Evolutionary conservation across 2,888 invertebrate species (phyloP), one percentile per base, ranked within the genome.

Genomic region (Scelioninae gen. 1): DNA sequence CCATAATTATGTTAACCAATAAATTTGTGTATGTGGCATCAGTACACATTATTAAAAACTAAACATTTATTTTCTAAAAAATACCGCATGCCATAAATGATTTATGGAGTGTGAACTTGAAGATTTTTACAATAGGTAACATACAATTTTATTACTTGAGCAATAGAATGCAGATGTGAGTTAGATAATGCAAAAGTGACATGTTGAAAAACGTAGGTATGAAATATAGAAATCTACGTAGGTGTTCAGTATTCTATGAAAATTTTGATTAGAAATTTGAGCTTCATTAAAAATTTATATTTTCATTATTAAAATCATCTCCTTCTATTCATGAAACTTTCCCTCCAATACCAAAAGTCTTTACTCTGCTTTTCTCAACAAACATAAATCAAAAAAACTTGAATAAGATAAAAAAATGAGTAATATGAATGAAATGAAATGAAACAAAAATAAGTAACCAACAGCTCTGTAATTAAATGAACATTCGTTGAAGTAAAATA

Each of bases 251-350:
- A 58, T 43, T 7, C 7, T 13, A 43, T 56, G 43, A 43, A 23
- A 60, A 40, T 43, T 29, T 43, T 43, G 60, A 60, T 38, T 60
- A 29, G 40, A 23, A n/a, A 43, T 60, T 6, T n/a, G 29, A 29
- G 43, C 43, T 15, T 23, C 23, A 23, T 43, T 23, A 43, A n/a
- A 58, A 58, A 45, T 11, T 43, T 7, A 11, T 43, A 34, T 34
- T 34, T 34, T n/a, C n/a, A n/a, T n/a, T n/a, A n/a, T n/a, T n/a
- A n/a, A n/a, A n/a, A n/a, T n/a, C n/a, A n/a, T n/a, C n/a, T n/a
- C n/a, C n/a, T n/a, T n/a, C n/a, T n/a, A n/a, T 34, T 7, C 9
- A 34, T 34, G 9, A 34, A 34, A 9, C 9, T 9, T 34, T 7
- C 9, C 34, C 34, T 34, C 9, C 9, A 34, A 34, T 7, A 34